Evolutionary conservation across 1,140 invertebrate species (phyloP), one percentile per base, ranked within the genome.

Genomic region (Aleiodes sp.): DNA sequence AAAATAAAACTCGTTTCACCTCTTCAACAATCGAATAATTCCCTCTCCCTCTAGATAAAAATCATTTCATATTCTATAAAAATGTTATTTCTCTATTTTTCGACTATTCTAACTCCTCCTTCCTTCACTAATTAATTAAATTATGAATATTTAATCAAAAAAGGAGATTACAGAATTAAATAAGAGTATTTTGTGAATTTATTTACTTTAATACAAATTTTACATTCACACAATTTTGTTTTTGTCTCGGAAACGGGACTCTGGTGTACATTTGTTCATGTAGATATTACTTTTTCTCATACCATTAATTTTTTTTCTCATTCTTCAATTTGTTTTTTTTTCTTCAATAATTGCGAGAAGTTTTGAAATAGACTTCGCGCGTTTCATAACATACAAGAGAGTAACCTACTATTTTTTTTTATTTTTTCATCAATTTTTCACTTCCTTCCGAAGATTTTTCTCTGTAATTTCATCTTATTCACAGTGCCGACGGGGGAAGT

Each of bases 171-270:
- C 16, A 0, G 26, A 52, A 62, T 62, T 75, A 72, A 76, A 72
- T 81, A 80, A 82, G 78, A 82, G 77, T 78, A 78, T 75, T 80
- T 76, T 76, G 74, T 77, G 78, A 82, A 81, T 84, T 84, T 82
- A 84, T 83, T 84, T 82, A 79, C 73, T 82, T 80, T 81, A 78
- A 83, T 83, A 83, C 80, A 83, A 83, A 83, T 81, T 82, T 82
- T 77, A 82, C 80, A 83, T 80, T 80, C 81, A 83, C 78, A 80
- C 80, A 77, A 75, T 78, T 65, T 65, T 79, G 72, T 74, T 75
- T 75, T 68, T 77, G 46, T 67, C 61, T 69, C 64, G 72, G 71
- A 82, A 79, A 75, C 61, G 78, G 78, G 75, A 75, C 59, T 70
- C 31, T 73, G 78, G 75, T 75, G 68, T 78, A 76, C 69, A 73